phyloP scores from a whole-genome alignment of 2,888 invertebrate species.

The Oligia fasciuncula region DNA sequence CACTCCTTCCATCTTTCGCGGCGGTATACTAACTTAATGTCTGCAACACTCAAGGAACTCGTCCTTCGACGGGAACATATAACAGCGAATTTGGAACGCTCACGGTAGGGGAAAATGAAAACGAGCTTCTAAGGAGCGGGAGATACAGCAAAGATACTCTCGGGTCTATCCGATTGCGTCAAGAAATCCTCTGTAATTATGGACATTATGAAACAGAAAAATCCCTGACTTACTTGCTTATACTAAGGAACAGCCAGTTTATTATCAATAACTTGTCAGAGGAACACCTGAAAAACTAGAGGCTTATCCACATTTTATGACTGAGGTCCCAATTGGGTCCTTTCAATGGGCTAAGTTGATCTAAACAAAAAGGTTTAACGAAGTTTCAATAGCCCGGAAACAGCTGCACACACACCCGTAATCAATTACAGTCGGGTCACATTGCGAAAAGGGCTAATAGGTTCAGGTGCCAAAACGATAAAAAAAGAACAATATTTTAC shows the following conservation, averaged over 20 bases:
- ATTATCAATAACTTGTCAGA: background rate
- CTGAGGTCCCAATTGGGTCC: background rate
- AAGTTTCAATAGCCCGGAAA: constrained; percentile 26
- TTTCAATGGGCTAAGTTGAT: background rate
- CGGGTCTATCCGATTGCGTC: background rate
- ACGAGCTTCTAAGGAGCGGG: background rate
- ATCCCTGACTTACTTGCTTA: background rate
- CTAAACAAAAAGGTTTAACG: background rate
- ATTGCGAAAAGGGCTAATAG: background rate
- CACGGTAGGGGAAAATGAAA: background rate
- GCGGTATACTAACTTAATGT: background rate
- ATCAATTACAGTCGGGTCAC: constrained; percentile 31
- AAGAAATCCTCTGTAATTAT: background rate
- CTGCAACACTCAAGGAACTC: background rate
- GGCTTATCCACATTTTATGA: background rate
- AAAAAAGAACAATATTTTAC: background rate
- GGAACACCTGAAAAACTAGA: background rate
- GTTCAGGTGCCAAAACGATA: background rate
- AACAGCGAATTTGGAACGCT: background rate
- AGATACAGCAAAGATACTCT: background rate
- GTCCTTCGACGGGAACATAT: background rate
- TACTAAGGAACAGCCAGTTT: background rate
- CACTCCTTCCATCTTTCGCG: background rate
- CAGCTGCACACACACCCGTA: constrained; percentile 14
- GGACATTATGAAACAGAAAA: background rate